phyloP scores from a whole-genome alignment of 2,888 invertebrate genomes.

The Rugalucina vietnamica region DNA sequence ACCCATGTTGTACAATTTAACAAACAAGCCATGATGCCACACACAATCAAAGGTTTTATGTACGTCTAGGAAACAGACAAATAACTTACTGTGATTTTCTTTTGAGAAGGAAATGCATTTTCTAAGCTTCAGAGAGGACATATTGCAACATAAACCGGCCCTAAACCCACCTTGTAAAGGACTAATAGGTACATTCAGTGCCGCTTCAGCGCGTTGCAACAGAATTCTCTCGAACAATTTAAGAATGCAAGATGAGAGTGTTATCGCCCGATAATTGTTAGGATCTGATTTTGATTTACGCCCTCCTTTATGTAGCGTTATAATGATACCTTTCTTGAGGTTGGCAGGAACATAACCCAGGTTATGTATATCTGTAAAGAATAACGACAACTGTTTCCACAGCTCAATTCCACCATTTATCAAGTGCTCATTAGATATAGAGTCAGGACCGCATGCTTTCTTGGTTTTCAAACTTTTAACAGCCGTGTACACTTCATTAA shows the following conservation, averaged over 20 bases:
- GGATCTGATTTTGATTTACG: not conserved
- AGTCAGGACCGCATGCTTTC: not conserved
- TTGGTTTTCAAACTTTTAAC: not conserved
- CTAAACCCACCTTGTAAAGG: conserved; percentile 9
- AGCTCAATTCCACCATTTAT: not conserved
- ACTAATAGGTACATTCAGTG: not conserved
- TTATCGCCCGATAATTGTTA: not conserved
- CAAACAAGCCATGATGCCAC: conserved; percentile 15
- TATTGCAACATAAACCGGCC: not conserved
- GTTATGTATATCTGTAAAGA: not conserved
- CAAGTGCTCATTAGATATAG: not conserved
- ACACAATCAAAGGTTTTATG: conserved; percentile 17
- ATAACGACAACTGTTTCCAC: not conserved
- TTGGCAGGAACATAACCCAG: not conserved
- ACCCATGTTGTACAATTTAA: not conserved
- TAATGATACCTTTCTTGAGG: conserved; percentile 5
- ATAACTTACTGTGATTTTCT: conserved; percentile 11
- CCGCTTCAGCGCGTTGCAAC: not conserved
- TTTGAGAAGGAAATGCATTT: conserved; percentile 4
- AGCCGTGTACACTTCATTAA: not conserved
- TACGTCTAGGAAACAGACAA: conserved; percentile 14
- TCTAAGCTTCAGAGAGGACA: conserved; percentile 4
- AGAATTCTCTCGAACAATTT: conserved; percentile 14
- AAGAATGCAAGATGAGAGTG: conserved; percentile 9
- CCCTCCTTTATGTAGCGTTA: conserved; percentile 15